Evolutionary conservation across 2,888 invertebrate genomes (phyloP), one percentile per base, ranked within the genome.

Genomic region (Timandra comae): DNA sequence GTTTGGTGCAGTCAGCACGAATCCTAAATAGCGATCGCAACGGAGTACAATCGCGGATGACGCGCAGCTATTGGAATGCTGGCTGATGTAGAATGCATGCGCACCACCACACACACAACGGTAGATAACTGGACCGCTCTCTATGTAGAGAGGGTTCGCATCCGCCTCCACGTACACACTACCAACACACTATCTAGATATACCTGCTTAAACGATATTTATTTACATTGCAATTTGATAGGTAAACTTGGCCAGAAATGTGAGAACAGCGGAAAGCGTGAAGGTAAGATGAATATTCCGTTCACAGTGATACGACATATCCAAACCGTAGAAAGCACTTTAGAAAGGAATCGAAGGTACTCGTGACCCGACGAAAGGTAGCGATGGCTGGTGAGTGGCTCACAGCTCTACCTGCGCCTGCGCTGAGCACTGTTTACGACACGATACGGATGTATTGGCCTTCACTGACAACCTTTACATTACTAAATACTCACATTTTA

Each of bases 301-400:
- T 16, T 16, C 16, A 56, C 64, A 62, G 52, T 36, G 60, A 63
- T 63, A 57, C 57, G 44, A 45, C 45, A 32, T 29, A 37, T 35
- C 52, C 59, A 51, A 64, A 61, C 63, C 55, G 67, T 82, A 82
- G 84, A 84, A 82, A 84, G 84, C 71, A 80, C 73, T 78, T 82
- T 84, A 82, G 82, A 84, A 84, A 84, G 84, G 84, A 81, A 79
- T 74, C 65, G 79, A 79, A 77, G 80, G 77, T 74, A 68, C 74
- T 69, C 71, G 73, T 79, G 81, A 81, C 80, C 76, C 63, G 78
- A 64, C 69, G 72, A 57, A 67, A 56, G 56, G 65, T 65, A 69
- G 59, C 68, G 56, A 57, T 68, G 68, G 22, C 9, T 67, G 73
- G 72, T 69, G 68, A 64, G 81, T 78, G 73, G 73, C 71, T 61